Evolutionary conservation across 2,888 invertebrate genomes (phyloP), one percentile per base, ranked within the genome.

Genomic region (Aphidoletes aphidimyza): DNA sequence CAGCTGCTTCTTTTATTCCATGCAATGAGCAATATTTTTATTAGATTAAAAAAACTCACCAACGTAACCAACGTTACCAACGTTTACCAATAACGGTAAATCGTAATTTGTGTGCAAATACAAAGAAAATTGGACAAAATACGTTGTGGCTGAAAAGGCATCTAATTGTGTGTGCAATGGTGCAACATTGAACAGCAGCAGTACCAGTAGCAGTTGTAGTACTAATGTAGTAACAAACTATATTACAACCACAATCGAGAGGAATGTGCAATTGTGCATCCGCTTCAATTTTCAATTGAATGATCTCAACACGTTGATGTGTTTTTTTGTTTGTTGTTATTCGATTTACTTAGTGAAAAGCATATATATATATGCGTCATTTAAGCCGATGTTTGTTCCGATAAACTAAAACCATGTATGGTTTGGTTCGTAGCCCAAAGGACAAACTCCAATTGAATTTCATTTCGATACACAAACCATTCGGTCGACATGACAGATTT

Each of bases 261-360:
- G n/a, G n/a, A n/a, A n/a, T n/a, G n/a, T n/a, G n/a, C n/a, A n/a
- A n/a, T n/a, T 69, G 34, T 69, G 69, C 69, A 69, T 69, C 69
- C 69, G 69, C 30, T 69, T 54, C 54, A 54, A 54, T 54, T 54
- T 54, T 69, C 69, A 69, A 69, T 69, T 69, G 69, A 69, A 69
- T 69, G 69, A 69, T 30, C 69, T 69, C 69, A 69, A 69, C 69
- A 69, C 69, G 69, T 14, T 47, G 47, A 39, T 39, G 11, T 8
- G 39, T 39, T 39, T 11, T 39, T 11, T 39, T 11, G 5, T 39
- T 47, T 47, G 47, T 17, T 47, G 17, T 47, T 47, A 2, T 47
- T 47, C 47, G n/a, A 47, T 47, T 17, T 47, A 6, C 26, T 54
- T 19, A 26, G 5, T 3, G 26, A 26, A n/a, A n/a, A n/a, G n/a